Conservation (phyloP, 2,888 invertebrate genomes). For the Sinohyriopsis cumingii region DNA sequence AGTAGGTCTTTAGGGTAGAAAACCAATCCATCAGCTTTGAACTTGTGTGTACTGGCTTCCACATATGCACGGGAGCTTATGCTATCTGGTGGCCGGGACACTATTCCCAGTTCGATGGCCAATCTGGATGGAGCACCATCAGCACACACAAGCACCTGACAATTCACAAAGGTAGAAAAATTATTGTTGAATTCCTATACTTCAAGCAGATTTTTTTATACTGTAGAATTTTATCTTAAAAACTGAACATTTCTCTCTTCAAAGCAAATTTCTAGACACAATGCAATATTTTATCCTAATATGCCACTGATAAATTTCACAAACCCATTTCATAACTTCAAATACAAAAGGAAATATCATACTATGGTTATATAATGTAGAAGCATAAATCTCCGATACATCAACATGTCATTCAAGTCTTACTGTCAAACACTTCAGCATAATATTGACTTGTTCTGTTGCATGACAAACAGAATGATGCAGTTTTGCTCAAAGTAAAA, state of each 20-base stretch:
- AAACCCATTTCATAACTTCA: too few species aligned
- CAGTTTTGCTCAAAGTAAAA: too few species aligned
- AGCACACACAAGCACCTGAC: slow-evolving; percentile 59
- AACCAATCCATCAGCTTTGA: slow-evolving; percentile 63
- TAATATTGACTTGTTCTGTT: too few species aligned
- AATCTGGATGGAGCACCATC: slow-evolving; percentile 61
- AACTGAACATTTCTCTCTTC: background rate
- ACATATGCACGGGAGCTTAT: slow-evolving; percentile 59
- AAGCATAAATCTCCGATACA: too few species aligned
- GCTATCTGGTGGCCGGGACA: slow-evolving; percentile 54
- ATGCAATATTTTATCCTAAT: background rate
- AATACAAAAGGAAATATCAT: too few species aligned
- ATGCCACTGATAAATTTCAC: too few species aligned
- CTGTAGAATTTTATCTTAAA: background rate
- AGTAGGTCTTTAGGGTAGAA: slow-evolving; percentile 58
- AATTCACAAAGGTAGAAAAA: background rate
- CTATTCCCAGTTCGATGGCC: slow-evolving; percentile 60
- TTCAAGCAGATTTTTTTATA: background rate
- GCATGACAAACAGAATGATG: too few species aligned
- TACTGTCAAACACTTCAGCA: too few species aligned
- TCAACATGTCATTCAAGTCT: too few species aligned
- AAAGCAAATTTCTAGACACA: background rate
- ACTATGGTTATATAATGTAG: too few species aligned
- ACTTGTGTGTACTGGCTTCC: slow-evolving; percentile 59
- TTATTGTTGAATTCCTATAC: background rate